phyloP scores from a whole-genome alignment of 2,113 vertebrate genomes.

The Aplodontia rufa region DNA sequence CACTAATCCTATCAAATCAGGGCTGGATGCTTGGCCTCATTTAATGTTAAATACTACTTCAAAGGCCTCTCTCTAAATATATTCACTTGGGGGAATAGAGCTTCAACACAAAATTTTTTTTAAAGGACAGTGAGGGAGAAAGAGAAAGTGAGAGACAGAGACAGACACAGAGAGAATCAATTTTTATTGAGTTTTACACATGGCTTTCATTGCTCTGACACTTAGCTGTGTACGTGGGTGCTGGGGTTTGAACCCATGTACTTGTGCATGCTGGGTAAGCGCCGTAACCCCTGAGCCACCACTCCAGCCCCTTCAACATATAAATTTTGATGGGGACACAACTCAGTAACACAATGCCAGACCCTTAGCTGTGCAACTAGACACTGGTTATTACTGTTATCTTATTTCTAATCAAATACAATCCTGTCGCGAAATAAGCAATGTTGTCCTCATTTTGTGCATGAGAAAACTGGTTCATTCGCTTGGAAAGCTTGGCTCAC shows the following conservation, averaged over 20 bases:
- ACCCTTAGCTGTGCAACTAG: not conserved
- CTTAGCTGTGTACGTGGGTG: no score
- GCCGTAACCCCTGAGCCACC: no score
- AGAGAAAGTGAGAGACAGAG: no score
- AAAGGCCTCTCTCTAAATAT: not conserved
- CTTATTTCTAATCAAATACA: not conserved
- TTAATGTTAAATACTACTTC: not conserved
- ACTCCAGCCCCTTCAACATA: not conserved
- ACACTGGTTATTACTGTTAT: not conserved
- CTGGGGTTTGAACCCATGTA: no score
- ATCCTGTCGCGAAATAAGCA: not conserved
- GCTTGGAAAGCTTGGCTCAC: not conserved
- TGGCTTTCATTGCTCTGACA: no score
- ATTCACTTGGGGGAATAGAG: not conserved
- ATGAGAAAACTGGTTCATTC: not conserved
- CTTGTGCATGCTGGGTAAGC: no score
- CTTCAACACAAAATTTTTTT: no score
- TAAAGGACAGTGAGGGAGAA: no score
- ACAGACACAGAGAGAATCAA: no score
- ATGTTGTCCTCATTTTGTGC: not conserved
- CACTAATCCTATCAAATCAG: not conserved
- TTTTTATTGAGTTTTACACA: no score
- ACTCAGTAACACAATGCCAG: not conserved
- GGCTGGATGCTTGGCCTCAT: not conserved
- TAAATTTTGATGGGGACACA: not conserved